A percentile compares a stretch with the other conserved stretches of the same genome.
phyloP scores from a whole-genome alignment of 2,113 vertebrate species.

The Rynchops niger region DNA sequence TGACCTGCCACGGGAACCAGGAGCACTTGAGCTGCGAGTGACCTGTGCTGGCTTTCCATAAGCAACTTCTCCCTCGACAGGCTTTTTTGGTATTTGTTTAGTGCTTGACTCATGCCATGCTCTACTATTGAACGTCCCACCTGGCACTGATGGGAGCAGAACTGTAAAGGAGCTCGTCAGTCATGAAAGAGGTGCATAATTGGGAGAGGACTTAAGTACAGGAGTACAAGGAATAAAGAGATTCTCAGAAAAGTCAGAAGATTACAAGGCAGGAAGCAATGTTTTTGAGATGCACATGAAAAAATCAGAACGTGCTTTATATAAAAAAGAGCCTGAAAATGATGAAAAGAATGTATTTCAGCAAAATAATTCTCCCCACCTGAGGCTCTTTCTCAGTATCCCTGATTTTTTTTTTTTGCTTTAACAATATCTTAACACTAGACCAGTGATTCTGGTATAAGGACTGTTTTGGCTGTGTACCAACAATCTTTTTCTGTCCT shows the following conservation, averaged over 20 bases:
- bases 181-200: neutral
- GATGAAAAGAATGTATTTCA: neutral
- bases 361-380: neutral
- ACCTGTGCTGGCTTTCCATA: neutral
- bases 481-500: neutral
- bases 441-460: neutral
- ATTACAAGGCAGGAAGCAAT: neutral
- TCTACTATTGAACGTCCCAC: neutral
- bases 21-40: rapidly evolving
- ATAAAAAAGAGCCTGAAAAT: neutral
- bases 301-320: neutral
- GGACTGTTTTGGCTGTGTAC: neutral
- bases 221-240: neutral
- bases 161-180: neutral
- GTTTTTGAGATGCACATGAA: neutral
- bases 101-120: neutral
- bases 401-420: neutral
- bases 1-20: neutral
- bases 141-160: neutral
- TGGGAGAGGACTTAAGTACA: neutral
- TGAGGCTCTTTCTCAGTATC: neutral
- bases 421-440: neutral
- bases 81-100: neutral
- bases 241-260: neutral
- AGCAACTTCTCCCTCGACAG: neutral